Base-by-base conservation (phyloP, 2,113 vertebrate genomes). In the Phrynocephalus versicolor region DNA sequence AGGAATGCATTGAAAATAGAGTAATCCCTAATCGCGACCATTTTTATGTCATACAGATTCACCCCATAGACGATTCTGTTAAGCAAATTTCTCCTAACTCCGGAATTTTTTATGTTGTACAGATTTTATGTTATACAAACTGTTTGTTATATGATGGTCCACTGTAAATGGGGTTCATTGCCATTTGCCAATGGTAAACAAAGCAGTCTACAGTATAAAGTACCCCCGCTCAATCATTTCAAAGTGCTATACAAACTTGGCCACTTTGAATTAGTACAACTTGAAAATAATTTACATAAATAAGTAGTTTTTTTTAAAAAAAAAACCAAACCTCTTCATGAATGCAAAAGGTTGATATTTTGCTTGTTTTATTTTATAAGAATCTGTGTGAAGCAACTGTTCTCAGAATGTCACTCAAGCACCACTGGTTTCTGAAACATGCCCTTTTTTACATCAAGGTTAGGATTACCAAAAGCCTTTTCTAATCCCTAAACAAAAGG, bases 341-440 rank as follows among this genome's bases (percentile, higher is more conserved):
- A 13, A 80, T 23, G 37, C 1, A 60, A 71, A 71, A 77, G 33
- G 37, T 27, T 87, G 7, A 5, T 78, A 85, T 33, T 69, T 83
- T 23, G 19, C 30, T 87, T 64, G 0, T 10, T 6, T 69, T 41
- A 89, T 87, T 92, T 83, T 45, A 84, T 77, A 10, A 81, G 82
- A 88, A 93, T 88, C 60, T 0, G 57, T 60, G 64, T 67, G 15
- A 83, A 16, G 30, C 39, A 39, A 57, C 51, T 55, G 13, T 72
- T n/a, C 27, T 27, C 55, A 83, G 57, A 79, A 7, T 62, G 19
- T 35, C 2, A 45, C 67, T 67, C 39, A 71, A 2, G 60, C 3
- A n/a, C 14, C 81, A 12, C 13, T 85, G 85, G 37, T 82, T 85
- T 37, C 64, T 86, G 69, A n/a, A 82, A 35, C 37, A 79, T 0